phyloP scores from a whole-genome alignment of 1,140 invertebrate genomes.

The Drosophila simulans region DNA sequence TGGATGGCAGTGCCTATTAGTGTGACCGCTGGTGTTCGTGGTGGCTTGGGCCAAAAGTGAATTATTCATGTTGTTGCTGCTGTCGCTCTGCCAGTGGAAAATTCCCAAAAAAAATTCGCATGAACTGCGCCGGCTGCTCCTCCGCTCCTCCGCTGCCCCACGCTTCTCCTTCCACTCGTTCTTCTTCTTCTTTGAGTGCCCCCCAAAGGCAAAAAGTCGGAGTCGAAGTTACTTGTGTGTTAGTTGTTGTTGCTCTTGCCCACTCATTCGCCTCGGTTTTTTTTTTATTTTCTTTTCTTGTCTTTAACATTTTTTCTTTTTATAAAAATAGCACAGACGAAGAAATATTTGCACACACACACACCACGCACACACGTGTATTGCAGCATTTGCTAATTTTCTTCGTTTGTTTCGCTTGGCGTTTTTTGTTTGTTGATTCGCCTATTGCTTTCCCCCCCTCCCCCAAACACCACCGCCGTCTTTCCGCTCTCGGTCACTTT shows the following conservation, averaged over 20 bases:
- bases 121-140: slow-evolving; percentile 69
- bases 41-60: slow-evolving; percentile 74
- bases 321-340: slow-evolving; percentile 78
- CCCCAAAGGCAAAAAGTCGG: slow-evolving; percentile 51
- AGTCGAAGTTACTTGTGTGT: slow-evolving; percentile 53
- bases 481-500: too few species aligned
- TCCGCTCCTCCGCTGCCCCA: neutral
- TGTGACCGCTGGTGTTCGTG: slow-evolving; percentile 36
- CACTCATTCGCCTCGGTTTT: slow-evolving; percentile 53
- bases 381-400: slow-evolving; percentile 52
- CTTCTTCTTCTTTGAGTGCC: slow-evolving; percentile 32
- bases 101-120: slow-evolving; percentile 82
- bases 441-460: neutral
- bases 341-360: slow-evolving; percentile 74
- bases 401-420: slow-evolving; percentile 41
- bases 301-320: slow-evolving; percentile 35
- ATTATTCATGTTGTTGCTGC: slow-evolving; percentile 76
- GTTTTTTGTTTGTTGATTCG: slow-evolving; percentile 38
- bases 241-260: slow-evolving; percentile 30
- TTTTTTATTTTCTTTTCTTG: slow-evolving; percentile 11
- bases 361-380: slow-evolving; percentile 22
- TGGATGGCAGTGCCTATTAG: neutral
- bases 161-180: slow-evolving; percentile 1
- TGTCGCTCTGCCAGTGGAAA: slow-evolving; percentile 74
- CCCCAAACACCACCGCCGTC: too few species aligned